Conservation (phyloP, 2,797 vertebrate genomes). For the Adelosebastes latens region DNA sequence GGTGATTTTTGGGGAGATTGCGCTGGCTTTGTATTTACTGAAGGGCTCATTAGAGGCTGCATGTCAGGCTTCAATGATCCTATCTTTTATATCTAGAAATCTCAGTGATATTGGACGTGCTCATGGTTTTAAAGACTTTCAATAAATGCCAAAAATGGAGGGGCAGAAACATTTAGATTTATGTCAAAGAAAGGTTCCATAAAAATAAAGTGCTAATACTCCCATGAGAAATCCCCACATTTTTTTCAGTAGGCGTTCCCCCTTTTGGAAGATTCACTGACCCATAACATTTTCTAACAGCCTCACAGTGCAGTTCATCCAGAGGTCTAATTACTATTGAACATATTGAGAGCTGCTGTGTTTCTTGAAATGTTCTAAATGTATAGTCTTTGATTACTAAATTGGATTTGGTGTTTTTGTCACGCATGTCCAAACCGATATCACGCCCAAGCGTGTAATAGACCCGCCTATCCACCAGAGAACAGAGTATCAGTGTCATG, state of each 20-base stretch:
- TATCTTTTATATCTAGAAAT: background rate
- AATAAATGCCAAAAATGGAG: background rate
- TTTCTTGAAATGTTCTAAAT: background rate
- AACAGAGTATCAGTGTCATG: too few species aligned
- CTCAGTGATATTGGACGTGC: background rate
- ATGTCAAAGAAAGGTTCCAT: background rate
- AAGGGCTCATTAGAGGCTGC: conserved; percentile 11
- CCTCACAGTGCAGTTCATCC: background rate
- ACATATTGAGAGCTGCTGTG: background rate
- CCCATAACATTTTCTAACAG: background rate
- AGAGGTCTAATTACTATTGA: background rate
- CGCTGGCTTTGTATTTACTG: conserved; percentile 37
- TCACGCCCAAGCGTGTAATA: too few species aligned
- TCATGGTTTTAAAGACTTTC: background rate
- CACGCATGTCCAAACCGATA: background rate
- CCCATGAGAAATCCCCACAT: background rate
- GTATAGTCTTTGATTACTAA: background rate
- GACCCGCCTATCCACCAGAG: too few species aligned
- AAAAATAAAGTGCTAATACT: background rate
- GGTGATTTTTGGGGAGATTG: background rate
- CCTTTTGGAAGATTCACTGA: background rate
- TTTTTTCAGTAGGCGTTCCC: background rate
- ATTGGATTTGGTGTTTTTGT: background rate
- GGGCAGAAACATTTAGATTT: background rate
- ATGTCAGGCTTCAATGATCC: background rate